These are phyloP conservation scores for Atlantisia rogersi DNA, from an alignment of 2,113 vertebrate species.

Conservation along the genomic window DNA sequence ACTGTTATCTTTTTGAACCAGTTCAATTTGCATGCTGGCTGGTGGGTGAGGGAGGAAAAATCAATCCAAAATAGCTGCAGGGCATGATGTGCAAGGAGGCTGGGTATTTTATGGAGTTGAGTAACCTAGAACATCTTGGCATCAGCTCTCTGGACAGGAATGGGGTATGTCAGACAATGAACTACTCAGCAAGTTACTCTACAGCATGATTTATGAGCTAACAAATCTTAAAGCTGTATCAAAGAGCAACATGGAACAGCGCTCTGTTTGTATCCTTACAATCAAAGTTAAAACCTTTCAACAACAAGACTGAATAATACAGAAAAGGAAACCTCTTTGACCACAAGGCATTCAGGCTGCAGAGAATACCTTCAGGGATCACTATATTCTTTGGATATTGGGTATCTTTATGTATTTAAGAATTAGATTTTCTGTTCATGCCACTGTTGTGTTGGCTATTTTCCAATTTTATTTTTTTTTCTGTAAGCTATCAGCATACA, in stretches of 20 bases:
- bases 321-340: conserved; percentile 21
- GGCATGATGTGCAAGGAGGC: rapidly evolving
- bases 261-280: conserved; percentile 20
- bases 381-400: conserved; percentile 1
- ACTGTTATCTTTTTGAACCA: not conserved
- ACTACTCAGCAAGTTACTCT: not conserved
- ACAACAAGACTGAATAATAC: not conserved
- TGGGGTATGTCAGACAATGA: not conserved
- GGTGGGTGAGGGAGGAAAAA: not conserved
- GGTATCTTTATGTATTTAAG: not conserved
- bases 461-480: not conserved
- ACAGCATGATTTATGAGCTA: not conserved
- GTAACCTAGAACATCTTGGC: not conserved
- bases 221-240: not conserved
- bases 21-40: not conserved
- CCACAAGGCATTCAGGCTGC: not conserved
- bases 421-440: conserved; percentile 4
- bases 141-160: not conserved
- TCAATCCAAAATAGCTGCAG: not conserved
- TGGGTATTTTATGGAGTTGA: not conserved
- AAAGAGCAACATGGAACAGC: conserved; percentile 7
- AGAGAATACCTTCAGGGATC: conserved; percentile 10
- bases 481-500: not conserved
- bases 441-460: not conserved
- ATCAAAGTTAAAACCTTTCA: conserved; percentile 57